phyloP scores from a whole-genome alignment of 2,888 invertebrate species.

The Andrena trimmerana region DNA sequence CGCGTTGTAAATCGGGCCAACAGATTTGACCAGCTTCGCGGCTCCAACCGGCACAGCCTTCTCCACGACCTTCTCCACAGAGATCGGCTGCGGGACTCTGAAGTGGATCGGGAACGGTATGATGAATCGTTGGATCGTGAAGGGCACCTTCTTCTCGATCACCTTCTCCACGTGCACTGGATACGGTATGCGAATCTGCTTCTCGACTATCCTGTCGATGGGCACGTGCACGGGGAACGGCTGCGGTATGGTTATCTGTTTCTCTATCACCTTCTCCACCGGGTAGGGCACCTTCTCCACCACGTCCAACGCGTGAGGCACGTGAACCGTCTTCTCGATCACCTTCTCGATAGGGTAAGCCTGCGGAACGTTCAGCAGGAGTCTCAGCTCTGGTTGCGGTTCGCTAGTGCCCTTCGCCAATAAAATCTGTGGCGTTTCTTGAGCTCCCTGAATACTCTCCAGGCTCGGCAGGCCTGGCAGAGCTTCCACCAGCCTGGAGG shows the following conservation, averaged over 20 bases:
- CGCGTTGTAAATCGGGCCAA: slow-evolving; percentile 15
- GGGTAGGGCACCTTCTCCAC: slow-evolving; percentile 87
- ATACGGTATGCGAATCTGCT: slow-evolving; percentile 84
- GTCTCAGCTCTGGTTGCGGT: slow-evolving; percentile 13
- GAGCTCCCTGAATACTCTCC: slow-evolving; percentile 11
- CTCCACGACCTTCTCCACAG: slow-evolving; percentile 87
- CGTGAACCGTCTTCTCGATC: slow-evolving; percentile 85
- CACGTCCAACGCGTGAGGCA: slow-evolving; percentile 86
- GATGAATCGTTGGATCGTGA: slow-evolving; percentile 86
- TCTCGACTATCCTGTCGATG: slow-evolving; percentile 87
- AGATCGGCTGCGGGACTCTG: slow-evolving; percentile 85
- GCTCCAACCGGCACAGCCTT: slow-evolving; percentile 85
- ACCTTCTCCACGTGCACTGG: slow-evolving; percentile 85
- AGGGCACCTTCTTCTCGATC: slow-evolving; percentile 86
- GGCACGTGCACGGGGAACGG: slow-evolving; percentile 85
- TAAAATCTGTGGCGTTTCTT: slow-evolving; percentile 17
- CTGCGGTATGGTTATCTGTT: slow-evolving; percentile 86
- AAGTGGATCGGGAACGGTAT: slow-evolving; percentile 84
- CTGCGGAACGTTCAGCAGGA: slow-evolving; percentile 36
- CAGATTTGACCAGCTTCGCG: slow-evolving; percentile 24
- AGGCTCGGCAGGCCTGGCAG: slow-evolving; percentile 5
- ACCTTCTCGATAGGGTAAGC: slow-evolving; percentile 78
- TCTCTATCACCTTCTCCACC: slow-evolving; percentile 87
- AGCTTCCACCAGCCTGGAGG: background rate
- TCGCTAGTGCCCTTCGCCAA: slow-evolving; percentile 3